Evolutionary conservation across 2,797 vertebrate species (phyloP), one percentile per base, ranked within the genome.

Genomic region (Macroramphosus scolopax): DNA sequence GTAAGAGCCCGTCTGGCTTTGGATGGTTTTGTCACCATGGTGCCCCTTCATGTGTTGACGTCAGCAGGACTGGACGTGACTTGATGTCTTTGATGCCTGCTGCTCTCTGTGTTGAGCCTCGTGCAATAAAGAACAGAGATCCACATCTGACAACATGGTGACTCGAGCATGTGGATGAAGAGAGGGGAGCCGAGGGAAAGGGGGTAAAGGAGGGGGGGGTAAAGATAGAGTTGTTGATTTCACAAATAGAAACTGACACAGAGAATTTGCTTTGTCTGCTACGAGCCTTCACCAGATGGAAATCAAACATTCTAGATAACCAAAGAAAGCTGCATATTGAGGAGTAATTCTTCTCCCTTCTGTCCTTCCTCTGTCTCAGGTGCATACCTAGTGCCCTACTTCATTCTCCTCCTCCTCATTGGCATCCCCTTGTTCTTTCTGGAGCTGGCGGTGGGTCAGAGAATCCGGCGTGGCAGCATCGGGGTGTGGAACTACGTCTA

Each of bases 401-500:
- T 92, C 58, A 93, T 98, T 67, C 91, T 99, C 52, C 93, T 99
- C n/a, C 50, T 98, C 75, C 88, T 98, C 74, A 97, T 98, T 0
- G 97, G 97, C 57, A 92, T 99, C 70, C 97, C 97, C 0, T 88
- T 99, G 45, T 99, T 99, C 86, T 99, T 98, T 86, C 87, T 99
- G 90, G 97, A 99, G 88, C 76, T 99, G 89, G 97, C 96, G 0
- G 95, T 95, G 81, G 97, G 97, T 46, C 97, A 98, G 89, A 89
- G 93, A 70, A 99, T 99, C 82, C 89, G 97, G 8, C 86, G 94
- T 0, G 97, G 97, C 58, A 98, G 97, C 87, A 97, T 99, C 0
- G 96, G 97, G 0, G 97, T 98, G 59, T 99, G 97, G 97, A 97
- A 96, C 73, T 97, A 97, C 2, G 90, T 99, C 68, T 97, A 90